A percentile compares a stretch with the other conserved stretches of the same genome.
Evolutionary conservation across 2,797 vertebrate species (phyloP).

Genomic region (Buphagus erythrorhynchus): DNA sequence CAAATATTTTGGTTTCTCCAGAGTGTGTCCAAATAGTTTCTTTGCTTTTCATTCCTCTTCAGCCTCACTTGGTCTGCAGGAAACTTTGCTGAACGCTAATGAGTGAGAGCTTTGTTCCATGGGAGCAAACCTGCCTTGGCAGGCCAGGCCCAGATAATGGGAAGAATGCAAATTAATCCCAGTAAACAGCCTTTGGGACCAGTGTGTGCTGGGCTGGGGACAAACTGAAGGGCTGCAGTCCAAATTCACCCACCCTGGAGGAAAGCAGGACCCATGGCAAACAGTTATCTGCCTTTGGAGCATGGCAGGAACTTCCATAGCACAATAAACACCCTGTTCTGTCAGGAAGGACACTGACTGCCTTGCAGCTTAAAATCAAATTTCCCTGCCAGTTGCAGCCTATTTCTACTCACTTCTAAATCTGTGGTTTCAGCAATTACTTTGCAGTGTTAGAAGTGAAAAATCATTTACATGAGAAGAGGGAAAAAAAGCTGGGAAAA

Average conservation of each 20-base stretch:
- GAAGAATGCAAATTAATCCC: slow-evolving; percentile 3
- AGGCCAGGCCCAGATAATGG: background rate
- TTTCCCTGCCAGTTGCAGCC: background rate
- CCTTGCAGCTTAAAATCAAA: background rate
- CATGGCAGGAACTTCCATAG: background rate
- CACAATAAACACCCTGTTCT: background rate
- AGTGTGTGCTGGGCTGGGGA: background rate
- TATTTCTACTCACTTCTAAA: background rate
- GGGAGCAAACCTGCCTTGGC: background rate
- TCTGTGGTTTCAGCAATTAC: background rate
- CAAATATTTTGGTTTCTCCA: slow-evolving; percentile 33
- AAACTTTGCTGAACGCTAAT: background rate
- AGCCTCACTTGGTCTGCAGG: background rate
- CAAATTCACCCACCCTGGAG: background rate
- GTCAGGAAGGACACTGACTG: background rate
- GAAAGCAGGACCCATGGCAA: background rate
- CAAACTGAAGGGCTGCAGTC: background rate
- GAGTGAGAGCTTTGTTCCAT: background rate
- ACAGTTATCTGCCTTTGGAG: background rate
- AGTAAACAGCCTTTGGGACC: background rate
- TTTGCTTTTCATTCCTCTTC: slow-evolving; percentile 14
- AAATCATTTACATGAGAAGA: slow-evolving; percentile 23
- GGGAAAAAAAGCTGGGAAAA: background rate
- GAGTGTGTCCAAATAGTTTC: background rate
- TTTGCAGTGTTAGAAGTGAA: slow-evolving; percentile 11